phyloP scores from a whole-genome alignment of 2,888 invertebrate species.

The Nowickia ferox region DNA sequence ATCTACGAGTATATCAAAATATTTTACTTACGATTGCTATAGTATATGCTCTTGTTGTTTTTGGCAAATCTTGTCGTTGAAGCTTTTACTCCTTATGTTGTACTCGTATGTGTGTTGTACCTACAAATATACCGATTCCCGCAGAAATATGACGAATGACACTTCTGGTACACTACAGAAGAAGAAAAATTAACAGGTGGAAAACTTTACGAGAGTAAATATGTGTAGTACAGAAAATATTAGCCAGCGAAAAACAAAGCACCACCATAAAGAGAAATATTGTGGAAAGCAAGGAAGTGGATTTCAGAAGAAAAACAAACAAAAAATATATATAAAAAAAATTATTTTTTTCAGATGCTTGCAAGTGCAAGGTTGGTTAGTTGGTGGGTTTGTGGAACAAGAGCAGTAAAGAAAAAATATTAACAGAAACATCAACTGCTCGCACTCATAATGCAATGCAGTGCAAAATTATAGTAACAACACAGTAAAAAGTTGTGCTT shows the following conservation, averaged over 20 bases:
- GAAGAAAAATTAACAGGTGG: slow-evolving; percentile 47
- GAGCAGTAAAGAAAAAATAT: slow-evolving; percentile 4
- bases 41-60: slow-evolving; percentile 27
- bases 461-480: background rate
- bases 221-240: background rate
- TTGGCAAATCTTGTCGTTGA: slow-evolving; percentile 3
- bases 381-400: slow-evolving; percentile 54
- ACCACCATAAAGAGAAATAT: slow-evolving; percentile 28
- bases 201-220: slow-evolving; percentile 13
- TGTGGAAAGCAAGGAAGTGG: slow-evolving; percentile 33
- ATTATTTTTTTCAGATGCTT: slow-evolving; percentile 23
- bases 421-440: slow-evolving; percentile 13
- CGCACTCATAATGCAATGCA: background rate
- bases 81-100: background rate
- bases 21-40: slow-evolving; percentile 26
- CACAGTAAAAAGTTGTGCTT: background rate
- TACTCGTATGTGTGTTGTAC: background rate
- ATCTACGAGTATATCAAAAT: slow-evolving; percentile 33
- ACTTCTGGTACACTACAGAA: slow-evolving; percentile 15
- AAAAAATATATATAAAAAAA: background rate
- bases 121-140: slow-evolving; percentile 16
- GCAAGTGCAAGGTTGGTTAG: slow-evolving; percentile 69
- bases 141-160: slow-evolving; percentile 50
- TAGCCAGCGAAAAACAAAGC: background rate
- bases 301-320: slow-evolving; percentile 14